Evolutionary conservation across 2,888 invertebrate species (phyloP).

Genomic region (Sphinx pinastri): DNA sequence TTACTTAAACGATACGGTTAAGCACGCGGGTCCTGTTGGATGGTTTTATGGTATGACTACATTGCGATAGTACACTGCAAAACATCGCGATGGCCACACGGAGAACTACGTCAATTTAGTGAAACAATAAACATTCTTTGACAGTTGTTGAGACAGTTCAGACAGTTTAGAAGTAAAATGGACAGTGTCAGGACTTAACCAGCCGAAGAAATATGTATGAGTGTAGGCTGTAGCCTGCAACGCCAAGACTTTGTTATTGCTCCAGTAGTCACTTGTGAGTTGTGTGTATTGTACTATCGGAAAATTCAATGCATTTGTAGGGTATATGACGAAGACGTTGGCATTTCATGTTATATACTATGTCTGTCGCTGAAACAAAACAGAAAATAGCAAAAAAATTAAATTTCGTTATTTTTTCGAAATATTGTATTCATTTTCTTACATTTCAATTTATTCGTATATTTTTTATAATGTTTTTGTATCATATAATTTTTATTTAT

Average conservation of each 20-base stretch:
- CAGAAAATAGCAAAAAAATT: conserved; percentile 21
- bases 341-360: conserved; percentile 18
- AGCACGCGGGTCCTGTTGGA: conserved; percentile 27
- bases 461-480: conserved; percentile 10
- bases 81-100: conserved; percentile 6
- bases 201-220: background rate
- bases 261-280: conserved; percentile 5
- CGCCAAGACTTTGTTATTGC: background rate
- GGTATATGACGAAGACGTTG: conserved; percentile 20
- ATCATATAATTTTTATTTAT: background rate
- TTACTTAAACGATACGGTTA: conserved; percentile 9
- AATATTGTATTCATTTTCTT: background rate
- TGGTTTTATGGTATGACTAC: conserved; percentile 24
- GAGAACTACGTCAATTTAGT: background rate
- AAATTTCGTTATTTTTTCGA: conserved; percentile 1
- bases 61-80: conserved; percentile 21
- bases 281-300: conserved; percentile 20
- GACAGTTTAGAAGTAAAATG: background rate
- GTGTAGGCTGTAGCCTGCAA: background rate
- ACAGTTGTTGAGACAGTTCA: background rate
- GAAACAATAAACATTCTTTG: background rate
- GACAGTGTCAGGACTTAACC: background rate
- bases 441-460: background rate
- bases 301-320: conserved; percentile 20
- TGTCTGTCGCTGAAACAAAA: conserved; percentile 20